A percentile compares a stretch with the other conserved stretches of the same genome.
Conservation (phyloP, 2,888 invertebrate genomes). For the Augochlorella aurata region DNA sequence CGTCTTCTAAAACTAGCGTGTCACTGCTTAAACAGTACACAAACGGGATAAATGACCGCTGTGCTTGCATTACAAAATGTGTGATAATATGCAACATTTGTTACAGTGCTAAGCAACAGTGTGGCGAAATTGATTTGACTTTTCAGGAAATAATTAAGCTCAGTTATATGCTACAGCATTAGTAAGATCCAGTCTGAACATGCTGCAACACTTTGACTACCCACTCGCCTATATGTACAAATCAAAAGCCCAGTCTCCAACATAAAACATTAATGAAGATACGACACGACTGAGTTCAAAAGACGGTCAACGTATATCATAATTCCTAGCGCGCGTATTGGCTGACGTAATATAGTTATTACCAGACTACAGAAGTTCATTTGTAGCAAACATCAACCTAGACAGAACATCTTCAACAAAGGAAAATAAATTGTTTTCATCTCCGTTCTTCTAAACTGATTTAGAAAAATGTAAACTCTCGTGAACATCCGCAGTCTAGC, state of each 20-base stretch:
- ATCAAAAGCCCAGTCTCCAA: not conserved
- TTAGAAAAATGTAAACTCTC: not conserved
- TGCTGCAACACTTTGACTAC: not conserved
- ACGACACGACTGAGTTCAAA: not conserved
- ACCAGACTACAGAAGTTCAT: conserved; percentile 5
- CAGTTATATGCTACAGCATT: not conserved
- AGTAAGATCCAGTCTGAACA: not conserved
- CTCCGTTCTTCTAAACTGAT: not conserved
- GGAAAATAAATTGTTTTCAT: not conserved
- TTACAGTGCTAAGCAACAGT: not conserved
- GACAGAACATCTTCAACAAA: not conserved
- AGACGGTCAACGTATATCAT: conserved; percentile 20
- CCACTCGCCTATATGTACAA: not conserved
- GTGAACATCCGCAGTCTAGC: conserved; percentile 65
- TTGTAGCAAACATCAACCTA: not conserved
- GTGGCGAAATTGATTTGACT: not conserved
- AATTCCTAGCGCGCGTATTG: conserved; percentile 56
- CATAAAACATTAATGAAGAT: not conserved
- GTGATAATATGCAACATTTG: not conserved
- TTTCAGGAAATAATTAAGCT: not conserved
- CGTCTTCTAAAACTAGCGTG: not conserved
- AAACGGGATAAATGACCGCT: not conserved
- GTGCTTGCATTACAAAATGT: not conserved
- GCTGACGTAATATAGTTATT: conserved; percentile 72
- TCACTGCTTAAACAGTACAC: not conserved